Conservation (phyloP, 2,797 vertebrate genomes). For the Anabacerthia variegaticeps region DNA sequence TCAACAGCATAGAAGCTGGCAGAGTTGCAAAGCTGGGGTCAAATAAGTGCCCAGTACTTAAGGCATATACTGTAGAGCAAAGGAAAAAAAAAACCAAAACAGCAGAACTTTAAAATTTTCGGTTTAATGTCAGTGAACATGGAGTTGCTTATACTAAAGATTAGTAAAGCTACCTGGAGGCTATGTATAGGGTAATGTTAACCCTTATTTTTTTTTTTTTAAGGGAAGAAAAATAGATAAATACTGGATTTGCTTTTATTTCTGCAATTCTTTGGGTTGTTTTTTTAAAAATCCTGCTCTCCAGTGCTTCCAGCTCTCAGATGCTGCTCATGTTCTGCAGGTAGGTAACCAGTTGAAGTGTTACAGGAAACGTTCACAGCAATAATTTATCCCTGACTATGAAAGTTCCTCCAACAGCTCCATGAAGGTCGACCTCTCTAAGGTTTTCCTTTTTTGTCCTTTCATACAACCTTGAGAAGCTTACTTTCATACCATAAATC, state of each 20-base stretch:
- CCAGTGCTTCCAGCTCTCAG: background rate
- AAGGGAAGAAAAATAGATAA: background rate
- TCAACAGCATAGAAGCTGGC: background rate
- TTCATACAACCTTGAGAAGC: background rate
- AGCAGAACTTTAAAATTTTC: background rate
- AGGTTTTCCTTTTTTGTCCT: background rate
- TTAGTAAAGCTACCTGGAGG: background rate
- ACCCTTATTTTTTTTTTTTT: background rate
- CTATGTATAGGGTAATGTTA: background rate
- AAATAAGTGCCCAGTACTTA: background rate
- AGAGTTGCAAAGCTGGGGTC: background rate
- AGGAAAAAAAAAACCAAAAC: accelerated
- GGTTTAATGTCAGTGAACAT: background rate
- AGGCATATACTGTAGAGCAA: background rate
- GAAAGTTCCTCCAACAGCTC: background rate
- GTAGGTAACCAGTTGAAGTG: background rate
- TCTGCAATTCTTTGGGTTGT: background rate
- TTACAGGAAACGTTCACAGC: background rate
- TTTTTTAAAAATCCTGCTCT: background rate
- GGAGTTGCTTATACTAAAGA: background rate
- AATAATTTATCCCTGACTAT: background rate
- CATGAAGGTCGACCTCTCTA: background rate
- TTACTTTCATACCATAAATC: background rate
- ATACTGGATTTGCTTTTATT: background rate
- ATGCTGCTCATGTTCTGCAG: background rate